Conservation (phyloP, 2,888 invertebrate genomes). For the Anthoptus insignis region DNA sequence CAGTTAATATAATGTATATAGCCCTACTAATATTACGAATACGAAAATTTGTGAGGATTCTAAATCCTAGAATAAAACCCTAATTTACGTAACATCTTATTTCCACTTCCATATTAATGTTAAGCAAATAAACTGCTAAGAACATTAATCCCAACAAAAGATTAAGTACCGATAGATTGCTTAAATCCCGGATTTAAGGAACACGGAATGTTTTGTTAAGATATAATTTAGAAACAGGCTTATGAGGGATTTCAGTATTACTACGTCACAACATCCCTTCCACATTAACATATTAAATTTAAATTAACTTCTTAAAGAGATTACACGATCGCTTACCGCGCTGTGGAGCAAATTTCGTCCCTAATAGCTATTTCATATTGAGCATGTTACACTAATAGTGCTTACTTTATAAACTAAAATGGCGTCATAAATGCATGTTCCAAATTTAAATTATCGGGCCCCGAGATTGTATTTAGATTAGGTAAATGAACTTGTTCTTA, state of each 20-base stretch:
- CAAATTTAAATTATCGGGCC: conserved; percentile 23
- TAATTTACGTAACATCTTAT: conserved; percentile 3
- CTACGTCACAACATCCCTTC: conserved; percentile 38
- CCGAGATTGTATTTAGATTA: conserved; percentile 21
- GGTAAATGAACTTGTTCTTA: conserved; percentile 4
- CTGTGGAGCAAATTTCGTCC: conserved; percentile 24
- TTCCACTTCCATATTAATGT: conserved; percentile 15
- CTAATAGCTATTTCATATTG: conserved; percentile 38
- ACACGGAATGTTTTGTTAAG: conserved; percentile 43
- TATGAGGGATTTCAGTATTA: conserved; percentile 44
- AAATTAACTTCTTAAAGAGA: conserved; percentile 42
- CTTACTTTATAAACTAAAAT: conserved; percentile 29
- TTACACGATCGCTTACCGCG: conserved; percentile 27
- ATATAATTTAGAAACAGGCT: conserved; percentile 44
- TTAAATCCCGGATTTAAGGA: conserved; percentile 30
- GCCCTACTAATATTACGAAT: too few relatives aligned
- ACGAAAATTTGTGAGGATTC: too few relatives aligned
- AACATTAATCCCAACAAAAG: conserved; percentile 34
- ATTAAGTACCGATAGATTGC: conserved; percentile 38
- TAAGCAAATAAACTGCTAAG: conserved; percentile 30
- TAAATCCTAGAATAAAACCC: neutral
- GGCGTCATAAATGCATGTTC: conserved; percentile 17
- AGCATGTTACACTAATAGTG: conserved; percentile 21
- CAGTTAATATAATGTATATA: too few relatives aligned
- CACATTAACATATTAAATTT: conserved; percentile 45